Percentiles rank a stretch among this genome's conserved stretches.
These are phyloP conservation scores for Acrobasis consociella DNA, from an alignment of 2,888 invertebrate species.

Conservation along the genomic window DNA sequence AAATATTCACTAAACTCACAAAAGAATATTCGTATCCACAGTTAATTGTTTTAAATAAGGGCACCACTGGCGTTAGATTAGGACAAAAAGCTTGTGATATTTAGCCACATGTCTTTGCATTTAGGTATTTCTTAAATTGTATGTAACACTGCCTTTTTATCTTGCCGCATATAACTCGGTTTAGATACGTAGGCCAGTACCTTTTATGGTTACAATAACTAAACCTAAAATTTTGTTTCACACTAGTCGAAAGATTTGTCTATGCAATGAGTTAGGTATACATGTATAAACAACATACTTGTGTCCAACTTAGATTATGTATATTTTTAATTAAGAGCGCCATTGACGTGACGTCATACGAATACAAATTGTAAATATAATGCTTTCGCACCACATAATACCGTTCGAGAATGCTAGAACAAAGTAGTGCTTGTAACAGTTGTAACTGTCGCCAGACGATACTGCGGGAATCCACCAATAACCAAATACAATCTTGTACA, in stretches of 20 bases:
- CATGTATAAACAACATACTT: too few relatives aligned
- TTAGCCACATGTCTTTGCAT: slow-evolving; percentile 6
- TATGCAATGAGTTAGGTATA: not conserved
- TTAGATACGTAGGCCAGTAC: not conserved
- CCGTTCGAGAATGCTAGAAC: not conserved
- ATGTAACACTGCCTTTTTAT: slow-evolving; percentile 10
- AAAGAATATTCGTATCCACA: too few relatives aligned
- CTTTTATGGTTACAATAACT: not conserved
- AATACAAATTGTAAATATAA: not conserved
- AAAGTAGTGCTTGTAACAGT: not conserved
- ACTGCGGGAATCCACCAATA: not conserved
- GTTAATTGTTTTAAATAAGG: too few relatives aligned
- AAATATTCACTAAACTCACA: too few relatives aligned
- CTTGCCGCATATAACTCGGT: slow-evolving; percentile 3
- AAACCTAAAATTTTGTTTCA: slow-evolving; percentile 1
- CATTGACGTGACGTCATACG: not conserved
- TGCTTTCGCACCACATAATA: not conserved
- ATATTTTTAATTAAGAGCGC: not conserved
- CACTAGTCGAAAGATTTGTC: slow-evolving; percentile 4
- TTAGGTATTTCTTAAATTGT: not conserved
- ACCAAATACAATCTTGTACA: slow-evolving; percentile 14
- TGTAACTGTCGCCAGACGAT: not conserved
- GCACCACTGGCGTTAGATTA: too few relatives aligned
- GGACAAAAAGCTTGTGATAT: slow-evolving; percentile 1
- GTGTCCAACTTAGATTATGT: too few relatives aligned